Base-by-base conservation (phyloP, 2,888 invertebrate species). In the Caradrina kadenii region DNA sequence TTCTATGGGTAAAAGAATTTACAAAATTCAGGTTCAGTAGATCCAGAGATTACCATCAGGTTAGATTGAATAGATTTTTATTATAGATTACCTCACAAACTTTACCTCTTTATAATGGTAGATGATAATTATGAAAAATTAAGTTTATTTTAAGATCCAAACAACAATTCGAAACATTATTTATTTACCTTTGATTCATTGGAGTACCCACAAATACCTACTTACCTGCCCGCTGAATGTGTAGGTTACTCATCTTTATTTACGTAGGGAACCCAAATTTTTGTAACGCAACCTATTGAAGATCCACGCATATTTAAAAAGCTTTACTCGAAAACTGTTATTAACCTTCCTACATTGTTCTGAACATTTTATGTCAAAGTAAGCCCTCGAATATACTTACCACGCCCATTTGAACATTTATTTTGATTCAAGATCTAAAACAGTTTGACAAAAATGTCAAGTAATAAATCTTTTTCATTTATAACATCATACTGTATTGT, bases 251-350 rank as follows among this genome's bases (percentile, higher is more conserved):
- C 17, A 15, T 39, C 13, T 63, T 13, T 11, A 17, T 52, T 42
- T 31, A 52, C 17, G 19, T 52, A 50, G 8, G 3, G 8, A 22
- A 17, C 21, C 21, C 21, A 22, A 35, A 22, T 45, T 53, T 45
- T 53, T 63, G 64, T 53, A 6, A 45, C 45, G 11, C 7, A n/a
- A 66, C 31, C 17, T 63, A 22, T 45, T 35, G 8, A 54, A 22
- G 19, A 48, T 35, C 54, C 39, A 67, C 22, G 45, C 48, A 22
- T 67, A 55, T 39, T 65, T 48, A 17, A 54, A 48, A 19, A 21
- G 39, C 15, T 39, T 48, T 21, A 10, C 19, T 54, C 10, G 11
- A 22, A 48, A 54, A 54, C 22, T 48, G 35, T 49, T 35, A 22
- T 22, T 48, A 64, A 13, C 21, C 19, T 6, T 8, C 21, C 21